These are phyloP conservation scores for Trypoxylus dichotomus DNA, from an alignment of 1,140 invertebrate genomes.

Conservation along the genomic window DNA sequence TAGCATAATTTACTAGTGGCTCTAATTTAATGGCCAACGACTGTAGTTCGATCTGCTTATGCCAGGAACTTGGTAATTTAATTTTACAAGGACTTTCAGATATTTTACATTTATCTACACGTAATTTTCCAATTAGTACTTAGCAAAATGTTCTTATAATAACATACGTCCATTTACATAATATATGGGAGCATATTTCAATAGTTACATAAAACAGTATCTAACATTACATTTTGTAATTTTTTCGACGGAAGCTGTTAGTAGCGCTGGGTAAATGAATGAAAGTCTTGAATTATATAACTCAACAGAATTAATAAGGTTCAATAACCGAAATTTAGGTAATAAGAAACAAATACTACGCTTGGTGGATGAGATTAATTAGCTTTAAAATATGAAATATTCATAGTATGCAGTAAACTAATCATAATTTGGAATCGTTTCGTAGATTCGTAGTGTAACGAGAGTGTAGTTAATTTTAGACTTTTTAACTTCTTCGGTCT, in stretches of 20 bases:
- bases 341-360: background rate
- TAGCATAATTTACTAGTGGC: too few relatives aligned
- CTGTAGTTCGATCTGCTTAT: too few relatives aligned
- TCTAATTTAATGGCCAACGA: too few relatives aligned
- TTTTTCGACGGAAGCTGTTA: background rate
- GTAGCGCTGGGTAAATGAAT: background rate
- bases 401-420: background rate
- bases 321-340: conserved; percentile 5
- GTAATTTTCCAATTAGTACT: too few relatives aligned
- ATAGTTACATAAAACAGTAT: background rate
- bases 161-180: background rate
- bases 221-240: background rate
- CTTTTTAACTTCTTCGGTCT: background rate
- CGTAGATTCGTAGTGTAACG: background rate
- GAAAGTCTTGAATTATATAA: background rate
- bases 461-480: background rate
- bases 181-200: background rate
- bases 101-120: too few relatives aligned
- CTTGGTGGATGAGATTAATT: background rate
- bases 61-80: too few relatives aligned
- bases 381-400: background rate
- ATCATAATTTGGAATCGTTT: background rate
- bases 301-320: background rate
- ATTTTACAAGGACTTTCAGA: too few relatives aligned
- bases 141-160: too few relatives aligned